phyloP scores from a whole-genome alignment of 2,797 vertebrate genomes.

The Malurus leucopterus region DNA sequence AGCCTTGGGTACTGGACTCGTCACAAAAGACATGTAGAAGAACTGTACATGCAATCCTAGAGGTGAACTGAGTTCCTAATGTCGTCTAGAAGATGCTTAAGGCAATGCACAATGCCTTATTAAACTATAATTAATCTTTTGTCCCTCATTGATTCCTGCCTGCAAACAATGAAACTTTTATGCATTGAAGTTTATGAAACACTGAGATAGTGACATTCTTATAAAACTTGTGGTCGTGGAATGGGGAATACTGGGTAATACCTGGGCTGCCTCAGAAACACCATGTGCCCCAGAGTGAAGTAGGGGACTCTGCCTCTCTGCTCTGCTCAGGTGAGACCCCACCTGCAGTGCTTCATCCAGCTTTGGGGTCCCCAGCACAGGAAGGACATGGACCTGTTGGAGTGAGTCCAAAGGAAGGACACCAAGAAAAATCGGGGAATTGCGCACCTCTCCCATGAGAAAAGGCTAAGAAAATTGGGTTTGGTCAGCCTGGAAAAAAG shows the following conservation, averaged over 20 bases:
- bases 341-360: neutral
- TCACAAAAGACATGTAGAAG: neutral
- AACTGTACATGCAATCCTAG: neutral
- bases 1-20: neutral
- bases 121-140: neutral
- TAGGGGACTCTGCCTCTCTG: neutral
- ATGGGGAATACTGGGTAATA: neutral
- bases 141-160: neutral
- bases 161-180: neutral
- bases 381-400: neutral
- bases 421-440: neutral
- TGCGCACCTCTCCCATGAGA: neutral
- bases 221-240: neutral
- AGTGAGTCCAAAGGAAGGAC: neutral
- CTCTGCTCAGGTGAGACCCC: neutral
- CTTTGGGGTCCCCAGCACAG: neutral
- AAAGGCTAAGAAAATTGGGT: neutral
- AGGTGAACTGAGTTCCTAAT: neutral
- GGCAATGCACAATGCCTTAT: neutral
- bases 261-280: neutral
- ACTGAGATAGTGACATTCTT: neutral
- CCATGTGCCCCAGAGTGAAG: accelerated
- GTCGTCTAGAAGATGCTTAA: accelerated
- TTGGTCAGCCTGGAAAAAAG: neutral
- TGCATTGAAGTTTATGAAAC: neutral